Base-by-base conservation (phyloP, 2,113 vertebrate species). In the Corythaeola cristata region DNA sequence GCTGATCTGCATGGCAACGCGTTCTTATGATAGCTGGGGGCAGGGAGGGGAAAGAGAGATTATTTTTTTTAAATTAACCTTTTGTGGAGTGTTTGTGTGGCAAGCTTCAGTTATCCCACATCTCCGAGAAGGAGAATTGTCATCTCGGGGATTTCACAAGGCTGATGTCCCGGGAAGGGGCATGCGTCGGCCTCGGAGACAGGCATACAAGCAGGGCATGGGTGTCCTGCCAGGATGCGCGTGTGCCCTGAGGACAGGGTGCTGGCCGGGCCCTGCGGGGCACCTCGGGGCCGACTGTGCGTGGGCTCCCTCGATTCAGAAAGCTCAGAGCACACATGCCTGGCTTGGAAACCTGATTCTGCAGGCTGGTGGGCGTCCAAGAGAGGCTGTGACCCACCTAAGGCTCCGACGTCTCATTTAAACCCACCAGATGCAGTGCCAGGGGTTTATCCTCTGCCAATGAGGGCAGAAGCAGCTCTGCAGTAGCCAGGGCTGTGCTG, bases 111-210 rank as follows among this genome's bases (percentile, higher is more conserved):
- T 55, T 22, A 32, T 33, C 9, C 56, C 5, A 0, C 23, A 19
- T 41, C 13, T 52, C 56, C n/a, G 56, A 55, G 73, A 47, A 69
- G 11, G 5, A 24, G 49, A 59, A 44, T 35, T 71, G 52, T 78
- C 39, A 60, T 41, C 24, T 5, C 0, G 3, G 69, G 47, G 41
- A 14, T 91, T 63, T 75, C 77, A 66, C 37, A 53, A 19, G 76
- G 56, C 44, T 72, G 60, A 32, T 90, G 78, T 66, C 60, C 79
- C 47, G 55, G 73, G 67, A 79, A 88, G 33, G 62, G 44, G 35
- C 55, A 74, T 0, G 1, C 3, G 0, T 50, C 0, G 3, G 76
- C 76, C 59, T 33, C 13, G 58, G 60, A 59, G 58, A 59, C 18
- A 27, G 58, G 56, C 78, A 71, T 6, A 19, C 15, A n/a, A 50